Conservation (phyloP, 2,888 invertebrate species). For the Dryadula phaetusa region DNA sequence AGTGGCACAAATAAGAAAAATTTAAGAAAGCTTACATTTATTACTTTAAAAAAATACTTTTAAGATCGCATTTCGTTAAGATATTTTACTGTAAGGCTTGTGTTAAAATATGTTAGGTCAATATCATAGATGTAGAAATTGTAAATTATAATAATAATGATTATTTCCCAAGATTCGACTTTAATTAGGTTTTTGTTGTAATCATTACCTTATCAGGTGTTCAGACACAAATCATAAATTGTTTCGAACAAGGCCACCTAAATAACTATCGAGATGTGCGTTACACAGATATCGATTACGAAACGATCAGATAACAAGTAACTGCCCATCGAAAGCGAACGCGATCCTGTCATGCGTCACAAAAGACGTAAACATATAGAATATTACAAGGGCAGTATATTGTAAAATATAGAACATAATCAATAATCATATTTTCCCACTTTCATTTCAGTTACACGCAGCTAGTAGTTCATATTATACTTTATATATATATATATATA, state of each 20-base stretch:
- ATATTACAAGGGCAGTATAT: constrained; percentile 18
- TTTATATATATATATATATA: no score
- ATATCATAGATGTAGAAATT: not conserved
- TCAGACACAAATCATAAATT: constrained; percentile 59
- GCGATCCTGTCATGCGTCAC: constrained; percentile 58
- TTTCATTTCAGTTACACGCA: not conserved
- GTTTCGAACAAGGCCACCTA: constrained; percentile 64
- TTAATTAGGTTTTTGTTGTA: constrained; percentile 39
- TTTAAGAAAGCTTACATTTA: not conserved
- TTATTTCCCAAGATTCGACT: constrained; percentile 36
- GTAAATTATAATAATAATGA: constrained; percentile 10
- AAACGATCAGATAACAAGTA: constrained; percentile 75
- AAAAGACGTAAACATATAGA: constrained; percentile 19
- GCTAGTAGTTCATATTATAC: no score
- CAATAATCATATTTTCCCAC: not conserved
- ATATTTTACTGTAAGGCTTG: no score
- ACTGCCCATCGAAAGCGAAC: constrained; percentile 64
- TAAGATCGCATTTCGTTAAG: no score
- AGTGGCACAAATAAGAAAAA: not conserved
- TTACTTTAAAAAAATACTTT: not conserved
- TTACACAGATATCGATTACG: constrained; percentile 65
- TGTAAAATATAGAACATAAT: not conserved
- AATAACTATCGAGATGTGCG: constrained; percentile 61
- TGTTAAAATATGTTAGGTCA: no score
- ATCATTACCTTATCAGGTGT: constrained; percentile 46